These are phyloP conservation scores for Coracias cyanogaster DNA, from an alignment of 2,797 vertebrate genomes.

Conservation along the genomic window DNA sequence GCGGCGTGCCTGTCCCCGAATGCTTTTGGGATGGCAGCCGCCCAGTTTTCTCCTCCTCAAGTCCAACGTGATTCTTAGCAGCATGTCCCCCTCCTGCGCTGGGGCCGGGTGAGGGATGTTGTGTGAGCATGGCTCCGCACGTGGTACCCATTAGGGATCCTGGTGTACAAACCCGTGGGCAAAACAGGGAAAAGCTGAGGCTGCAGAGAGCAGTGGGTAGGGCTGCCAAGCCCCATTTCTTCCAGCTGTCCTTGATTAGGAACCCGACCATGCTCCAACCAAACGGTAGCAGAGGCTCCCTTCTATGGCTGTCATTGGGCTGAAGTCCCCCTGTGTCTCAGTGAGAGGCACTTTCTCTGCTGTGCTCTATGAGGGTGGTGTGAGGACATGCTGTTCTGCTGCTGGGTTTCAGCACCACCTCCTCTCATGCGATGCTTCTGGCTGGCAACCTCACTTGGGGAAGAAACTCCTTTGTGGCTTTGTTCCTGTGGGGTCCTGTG, in stretches of 20 bases:
- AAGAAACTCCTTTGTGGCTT: fast-evolving
- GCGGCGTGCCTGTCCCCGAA: neutral
- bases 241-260: neutral
- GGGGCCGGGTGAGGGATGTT: neutral
- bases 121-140: fast-evolving
- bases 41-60: fast-evolving
- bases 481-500: neutral
- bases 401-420: neutral
- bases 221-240: neutral
- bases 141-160: neutral
- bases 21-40: neutral
- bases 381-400: neutral
- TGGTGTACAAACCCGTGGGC: neutral
- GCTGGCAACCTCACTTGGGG: fast-evolving
- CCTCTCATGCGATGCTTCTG: neutral
- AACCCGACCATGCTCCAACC: fast-evolving
- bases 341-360: neutral
- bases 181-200: neutral
- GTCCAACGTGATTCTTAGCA: fast-evolving
- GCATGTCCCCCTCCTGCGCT: fast-evolving
- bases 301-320: neutral
- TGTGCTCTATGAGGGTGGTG: neutral
- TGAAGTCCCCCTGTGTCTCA: fast-evolving
- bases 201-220: neutral
- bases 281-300: neutral